These are phyloP conservation scores for Ischnura elegans DNA, from an alignment of 2,888 invertebrate genomes.

Conservation along the genomic window DNA sequence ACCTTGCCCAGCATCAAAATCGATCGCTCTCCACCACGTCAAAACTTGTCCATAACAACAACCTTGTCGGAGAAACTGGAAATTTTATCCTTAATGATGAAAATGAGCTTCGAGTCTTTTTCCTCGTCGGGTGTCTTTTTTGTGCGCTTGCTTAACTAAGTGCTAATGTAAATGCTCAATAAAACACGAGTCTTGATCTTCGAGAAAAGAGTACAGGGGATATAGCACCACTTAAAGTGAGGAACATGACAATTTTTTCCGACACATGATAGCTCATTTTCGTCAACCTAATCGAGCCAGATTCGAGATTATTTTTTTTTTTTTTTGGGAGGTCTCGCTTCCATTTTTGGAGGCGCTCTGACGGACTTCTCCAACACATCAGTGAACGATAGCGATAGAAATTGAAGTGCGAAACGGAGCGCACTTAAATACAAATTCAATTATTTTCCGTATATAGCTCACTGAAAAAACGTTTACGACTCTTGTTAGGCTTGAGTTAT, in stretches of 20 bases:
- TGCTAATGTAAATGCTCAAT: background rate
- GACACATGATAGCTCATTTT: background rate
- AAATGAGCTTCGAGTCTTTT: slow-evolving; percentile 2
- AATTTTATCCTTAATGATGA: slow-evolving; percentile 15
- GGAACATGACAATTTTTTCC: background rate
- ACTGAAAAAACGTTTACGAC: background rate
- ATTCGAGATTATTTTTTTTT: background rate
- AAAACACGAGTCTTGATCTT: background rate
- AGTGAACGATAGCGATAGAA: background rate
- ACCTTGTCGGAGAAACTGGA: background rate
- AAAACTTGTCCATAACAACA: slow-evolving; percentile 15
- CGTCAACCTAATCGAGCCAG: background rate
- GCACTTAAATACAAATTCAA: background rate
- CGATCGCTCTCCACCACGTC: background rate
- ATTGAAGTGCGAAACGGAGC: background rate
- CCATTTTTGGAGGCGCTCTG: background rate
- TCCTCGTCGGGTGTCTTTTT: background rate
- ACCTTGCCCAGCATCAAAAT: background rate
- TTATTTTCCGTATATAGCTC: background rate
- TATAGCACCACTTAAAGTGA: background rate
- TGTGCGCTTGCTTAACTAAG: background rate
- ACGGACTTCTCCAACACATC: background rate
- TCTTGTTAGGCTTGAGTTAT: background rate
- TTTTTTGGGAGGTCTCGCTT: background rate
- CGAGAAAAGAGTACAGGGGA: background rate